These are phyloP conservation scores for Eulithis prunata DNA, from an alignment of 2,888 invertebrate genomes.

Conservation along the genomic window DNA sequence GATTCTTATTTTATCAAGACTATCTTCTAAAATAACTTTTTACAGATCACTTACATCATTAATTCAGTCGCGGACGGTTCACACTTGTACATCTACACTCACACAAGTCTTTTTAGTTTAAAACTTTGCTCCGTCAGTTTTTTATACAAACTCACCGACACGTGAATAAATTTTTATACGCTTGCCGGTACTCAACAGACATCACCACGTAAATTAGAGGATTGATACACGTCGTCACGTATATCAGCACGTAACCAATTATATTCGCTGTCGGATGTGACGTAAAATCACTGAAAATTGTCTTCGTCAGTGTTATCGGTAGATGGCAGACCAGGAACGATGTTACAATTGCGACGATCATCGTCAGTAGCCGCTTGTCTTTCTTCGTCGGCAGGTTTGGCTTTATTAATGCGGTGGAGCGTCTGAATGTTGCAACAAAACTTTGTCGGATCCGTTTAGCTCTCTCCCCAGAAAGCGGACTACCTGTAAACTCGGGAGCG, in stretches of 20 bases:
- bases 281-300: slow-evolving; percentile 86
- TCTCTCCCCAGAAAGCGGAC: slow-evolving; percentile 51
- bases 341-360: slow-evolving; percentile 96
- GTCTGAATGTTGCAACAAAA: slow-evolving; percentile 63
- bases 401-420: slow-evolving; percentile 65
- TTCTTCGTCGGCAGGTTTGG: slow-evolving; percentile 89
- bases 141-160: slow-evolving; percentile 57
- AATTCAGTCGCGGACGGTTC: slow-evolving; percentile 53
- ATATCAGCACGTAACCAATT: slow-evolving; percentile 92
- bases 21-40: slow-evolving; percentile 3
- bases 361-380: slow-evolving; percentile 90
- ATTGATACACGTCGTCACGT: slow-evolving; percentile 94
- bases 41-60: slow-evolving; percentile 21
- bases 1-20: neutral
- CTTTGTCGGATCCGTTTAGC: slow-evolving; percentile 55
- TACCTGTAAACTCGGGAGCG: slow-evolving; percentile 50
- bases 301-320: slow-evolving; percentile 94
- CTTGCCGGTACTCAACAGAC: slow-evolving; percentile 95
- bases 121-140: slow-evolving; percentile 9
- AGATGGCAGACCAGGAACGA: slow-evolving; percentile 96
- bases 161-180: slow-evolving; percentile 90
- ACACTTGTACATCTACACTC: slow-evolving; percentile 39
- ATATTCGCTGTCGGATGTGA: slow-evolving; percentile 88
- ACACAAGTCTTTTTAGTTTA: slow-evolving; percentile 17
- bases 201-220: slow-evolving; percentile 97